phyloP scores from a whole-genome alignment of 2,113 vertebrate genomes.

The Alosa alosa region DNA sequence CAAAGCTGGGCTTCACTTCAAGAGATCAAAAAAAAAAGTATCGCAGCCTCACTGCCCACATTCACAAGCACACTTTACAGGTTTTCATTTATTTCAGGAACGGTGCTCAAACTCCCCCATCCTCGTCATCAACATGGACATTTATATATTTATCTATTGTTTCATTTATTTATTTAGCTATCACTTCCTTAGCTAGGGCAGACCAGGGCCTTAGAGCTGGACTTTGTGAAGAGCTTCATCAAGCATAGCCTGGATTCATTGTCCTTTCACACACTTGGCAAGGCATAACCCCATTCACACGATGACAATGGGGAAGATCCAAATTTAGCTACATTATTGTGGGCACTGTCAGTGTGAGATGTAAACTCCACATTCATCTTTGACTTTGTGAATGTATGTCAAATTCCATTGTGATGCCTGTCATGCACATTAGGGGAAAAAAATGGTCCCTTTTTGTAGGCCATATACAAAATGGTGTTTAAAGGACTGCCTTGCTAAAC shows the following conservation, averaged over 20 bases:
- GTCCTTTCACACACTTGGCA: conserved; percentile 12
- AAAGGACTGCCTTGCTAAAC: too few relatives aligned
- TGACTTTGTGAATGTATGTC: background rate
- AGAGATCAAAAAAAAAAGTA: conserved; percentile 12
- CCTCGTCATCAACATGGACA: conserved; percentile 27
- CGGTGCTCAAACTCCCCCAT: conserved; percentile 39
- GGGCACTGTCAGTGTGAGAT: background rate
- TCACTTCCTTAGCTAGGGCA: background rate
- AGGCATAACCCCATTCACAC: background rate
- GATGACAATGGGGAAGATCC: background rate
- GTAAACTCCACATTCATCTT: background rate
- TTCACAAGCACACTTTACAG: conserved; percentile 40
- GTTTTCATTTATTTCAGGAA: conserved; percentile 48
- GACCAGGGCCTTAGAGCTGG: background rate
- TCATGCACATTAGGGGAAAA: too few relatives aligned
- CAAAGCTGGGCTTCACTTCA: background rate
- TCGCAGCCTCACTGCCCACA: conserved; percentile 39
- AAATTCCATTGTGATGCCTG: background rate
- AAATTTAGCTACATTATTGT: background rate
- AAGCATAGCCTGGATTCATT: background rate
- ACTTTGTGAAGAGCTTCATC: background rate
- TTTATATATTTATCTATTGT: background rate
- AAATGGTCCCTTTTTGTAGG: too few relatives aligned
- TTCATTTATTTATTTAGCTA: background rate
- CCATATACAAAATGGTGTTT: too few relatives aligned